Conservation (phyloP, 2,888 invertebrate genomes). For the Drosophila leonis region DNA sequence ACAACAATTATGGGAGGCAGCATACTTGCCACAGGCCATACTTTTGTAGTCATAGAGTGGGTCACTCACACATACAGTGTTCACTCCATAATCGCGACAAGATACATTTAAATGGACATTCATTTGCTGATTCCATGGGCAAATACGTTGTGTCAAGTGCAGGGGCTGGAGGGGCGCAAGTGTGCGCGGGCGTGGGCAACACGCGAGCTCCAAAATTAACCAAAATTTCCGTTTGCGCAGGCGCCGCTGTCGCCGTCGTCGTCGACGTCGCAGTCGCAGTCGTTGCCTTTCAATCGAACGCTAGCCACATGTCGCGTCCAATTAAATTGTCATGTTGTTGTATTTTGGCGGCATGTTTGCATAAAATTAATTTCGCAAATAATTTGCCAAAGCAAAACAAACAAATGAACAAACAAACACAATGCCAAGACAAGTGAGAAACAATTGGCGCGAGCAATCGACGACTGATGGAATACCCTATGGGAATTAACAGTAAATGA, state of each 20-base stretch:
- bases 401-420: slow-evolving; percentile 56
- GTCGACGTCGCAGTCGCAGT: neutral
- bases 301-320: slow-evolving; percentile 79
- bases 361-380: slow-evolving; percentile 81
- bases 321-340: slow-evolving; percentile 82
- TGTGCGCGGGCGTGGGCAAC: slow-evolving; percentile 66
- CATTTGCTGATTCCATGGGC: slow-evolving; percentile 36
- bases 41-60: slow-evolving; percentile 62
- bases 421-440: slow-evolving; percentile 46
- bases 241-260: slow-evolving; percentile 50
- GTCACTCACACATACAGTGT: slow-evolving; percentile 42
- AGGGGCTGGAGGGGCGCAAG: slow-evolving; percentile 13
- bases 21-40: slow-evolving; percentile 55
- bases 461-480: slow-evolving; percentile 30
- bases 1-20: slow-evolving; percentile 32
- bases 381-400: slow-evolving; percentile 76
- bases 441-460: neutral
- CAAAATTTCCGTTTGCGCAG: slow-evolving; percentile 66
- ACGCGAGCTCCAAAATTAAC: slow-evolving; percentile 78
- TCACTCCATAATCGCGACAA: slow-evolving; percentile 54
- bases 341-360: slow-evolving; percentile 81
- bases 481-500: neutral
- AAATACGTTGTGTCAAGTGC: slow-evolving; percentile 20
- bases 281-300: slow-evolving; percentile 37
- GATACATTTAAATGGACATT: slow-evolving; percentile 76